Evolutionary conservation across 1,140 invertebrate genomes (phyloP), one percentile per base, ranked within the genome.

Genomic region (Aethina tumida): DNA sequence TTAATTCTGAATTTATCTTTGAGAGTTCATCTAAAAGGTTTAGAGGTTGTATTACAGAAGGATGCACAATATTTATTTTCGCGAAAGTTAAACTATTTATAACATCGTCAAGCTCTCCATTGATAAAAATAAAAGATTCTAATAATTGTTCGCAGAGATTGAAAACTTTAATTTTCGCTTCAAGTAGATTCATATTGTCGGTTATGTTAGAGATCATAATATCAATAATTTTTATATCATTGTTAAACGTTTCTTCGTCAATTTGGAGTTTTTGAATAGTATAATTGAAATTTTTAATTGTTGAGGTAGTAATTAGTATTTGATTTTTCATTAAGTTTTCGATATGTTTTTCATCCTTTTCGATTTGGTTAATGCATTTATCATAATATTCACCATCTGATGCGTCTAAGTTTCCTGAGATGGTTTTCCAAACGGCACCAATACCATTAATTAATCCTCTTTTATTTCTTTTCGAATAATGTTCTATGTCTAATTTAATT

Each of bases 221-320:
- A 24, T 45, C 2, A 21, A 35, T 41, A 18, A 18, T 25, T 21
- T 35, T n/a, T 2, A 41, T 22, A 25, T 35, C 22, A 14, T 41
- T 25, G 32, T 41, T 41, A 28, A 39, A 43, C 6, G 35, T 43
- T 21, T 32, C 24, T 24, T 42, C 34, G 18, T 42, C 40, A 9
- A 37, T 28, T 42, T 42, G 18, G 20, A 42, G 18, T 29, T 36
- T 37, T 37, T 42, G 25, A 10, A 39, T 24, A 6, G 38, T 41
- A 7, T 40, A 6, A 28, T 40, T 44, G 20, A 41, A 45, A 37
- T 26, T 45, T 41, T 33, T 35, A 22, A 41, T 45, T 16, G 32
- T 36, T 9, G 21, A 35, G 13, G 39, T 35, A n/a, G 15, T 35
- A 3, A 45, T 19, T 16, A 33, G 26, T 16, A 41, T 41, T 45